Percentiles rank a stretch among this genome's conserved stretches.
Conservation (phyloP, 2,797 vertebrate genomes). For the Propithecus perrieri region DNA sequence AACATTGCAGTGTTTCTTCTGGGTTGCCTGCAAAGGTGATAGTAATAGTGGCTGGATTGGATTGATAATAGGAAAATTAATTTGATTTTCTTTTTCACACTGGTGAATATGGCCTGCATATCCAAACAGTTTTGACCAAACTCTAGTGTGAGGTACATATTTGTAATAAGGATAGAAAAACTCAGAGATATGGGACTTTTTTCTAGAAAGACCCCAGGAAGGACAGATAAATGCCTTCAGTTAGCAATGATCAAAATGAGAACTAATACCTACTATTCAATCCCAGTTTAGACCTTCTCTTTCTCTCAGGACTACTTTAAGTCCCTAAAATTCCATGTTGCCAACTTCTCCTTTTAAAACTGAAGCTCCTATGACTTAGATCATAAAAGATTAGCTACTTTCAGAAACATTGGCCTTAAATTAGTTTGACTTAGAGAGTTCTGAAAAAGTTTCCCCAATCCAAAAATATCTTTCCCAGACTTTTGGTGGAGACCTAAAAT, state of each 20-base stretch:
- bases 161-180: conserved; percentile 18
- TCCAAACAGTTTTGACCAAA: conserved; percentile 47
- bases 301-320: not conserved
- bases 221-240: not conserved
- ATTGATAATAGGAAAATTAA: conserved; percentile 50
- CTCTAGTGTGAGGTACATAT: not conserved
- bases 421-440: not conserved
- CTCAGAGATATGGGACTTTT: not conserved
- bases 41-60: conserved; percentile 65
- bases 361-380: not conserved
- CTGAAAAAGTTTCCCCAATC: not conserved
- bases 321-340: not conserved
- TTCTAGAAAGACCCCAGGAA: not conserved
- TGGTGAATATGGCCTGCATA: conserved; percentile 41
- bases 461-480: not conserved
- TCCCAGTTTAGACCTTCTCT: not conserved
- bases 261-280: not conserved
- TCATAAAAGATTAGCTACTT: not conserved
- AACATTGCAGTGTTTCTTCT: conserved; percentile 77
- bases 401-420: not conserved
- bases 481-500: conserved; percentile 8
- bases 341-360: conserved; percentile 9
- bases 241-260: not conserved
- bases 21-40: conserved; percentile 62
- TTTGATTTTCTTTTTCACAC: not conserved